Evolutionary conservation across 64 coral and sea anemone species (phyloP).

Genomic region (Anthopleura sola): DNA sequence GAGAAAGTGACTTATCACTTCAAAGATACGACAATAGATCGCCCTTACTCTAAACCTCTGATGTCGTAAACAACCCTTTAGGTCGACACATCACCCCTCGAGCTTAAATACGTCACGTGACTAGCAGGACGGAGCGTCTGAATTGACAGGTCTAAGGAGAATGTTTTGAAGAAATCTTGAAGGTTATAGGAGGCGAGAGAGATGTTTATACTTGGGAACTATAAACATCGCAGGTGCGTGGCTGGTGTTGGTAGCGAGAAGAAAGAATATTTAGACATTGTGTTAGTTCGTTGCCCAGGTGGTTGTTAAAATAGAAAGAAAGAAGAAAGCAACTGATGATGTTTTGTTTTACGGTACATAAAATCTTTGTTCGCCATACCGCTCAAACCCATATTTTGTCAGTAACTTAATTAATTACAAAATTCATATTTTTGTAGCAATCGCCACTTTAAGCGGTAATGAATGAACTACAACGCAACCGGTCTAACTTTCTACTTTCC

Average conservation of each 20-base stretch:
- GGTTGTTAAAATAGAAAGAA: background rate
- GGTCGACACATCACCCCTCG: background rate
- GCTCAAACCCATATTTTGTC: too few relatives aligned
- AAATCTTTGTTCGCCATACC: too few relatives aligned
- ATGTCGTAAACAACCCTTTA: background rate
- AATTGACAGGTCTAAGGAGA: background rate
- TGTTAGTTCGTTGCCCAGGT: background rate
- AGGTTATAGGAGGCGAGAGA: background rate
- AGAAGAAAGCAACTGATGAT: background rate
- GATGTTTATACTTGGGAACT: background rate
- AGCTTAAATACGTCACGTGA: background rate
- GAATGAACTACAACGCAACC: too few relatives aligned
- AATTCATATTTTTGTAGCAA: too few relatives aligned
- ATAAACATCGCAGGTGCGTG: background rate
- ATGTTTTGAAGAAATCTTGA: background rate
- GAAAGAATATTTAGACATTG: background rate
- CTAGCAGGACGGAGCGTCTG: background rate
- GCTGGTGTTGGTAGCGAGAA: background rate
- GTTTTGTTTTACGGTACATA: background rate
- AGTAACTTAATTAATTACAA: too few relatives aligned
- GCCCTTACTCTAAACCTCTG: background rate
- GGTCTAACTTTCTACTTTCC: too few relatives aligned
- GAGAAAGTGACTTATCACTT: background rate
- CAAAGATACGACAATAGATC: background rate
- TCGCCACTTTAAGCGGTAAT: too few relatives aligned